These are phyloP conservation scores for Amphiura filiformis DNA, from an alignment of 35 echinoderm and acorn worm species.

Conservation along the genomic window DNA sequence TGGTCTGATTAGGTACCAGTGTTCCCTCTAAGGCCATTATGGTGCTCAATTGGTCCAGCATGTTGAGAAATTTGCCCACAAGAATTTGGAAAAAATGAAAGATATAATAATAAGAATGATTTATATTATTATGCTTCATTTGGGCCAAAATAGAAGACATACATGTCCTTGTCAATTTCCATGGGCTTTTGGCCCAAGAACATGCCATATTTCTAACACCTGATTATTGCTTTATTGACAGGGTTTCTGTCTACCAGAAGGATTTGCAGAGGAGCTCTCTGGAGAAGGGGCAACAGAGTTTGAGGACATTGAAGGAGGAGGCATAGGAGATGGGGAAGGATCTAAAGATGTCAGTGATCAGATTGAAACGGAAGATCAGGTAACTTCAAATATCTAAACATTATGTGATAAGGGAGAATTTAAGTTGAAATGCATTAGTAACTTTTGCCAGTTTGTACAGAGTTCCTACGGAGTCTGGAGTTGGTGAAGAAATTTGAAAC, in stretches of 20 bases:
- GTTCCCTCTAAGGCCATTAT: no score
- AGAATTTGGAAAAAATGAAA: background rate
- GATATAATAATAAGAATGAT: background rate
- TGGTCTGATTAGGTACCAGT: no score
- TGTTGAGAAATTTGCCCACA: no score
- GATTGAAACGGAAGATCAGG: conserved; percentile 99
- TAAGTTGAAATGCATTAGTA: no score
- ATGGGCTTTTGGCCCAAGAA: background rate
- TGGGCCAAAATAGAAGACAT: background rate
- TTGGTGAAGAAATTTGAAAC: no score
- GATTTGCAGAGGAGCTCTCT: conserved; percentile 84
- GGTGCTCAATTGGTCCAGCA: background rate
- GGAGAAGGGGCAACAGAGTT: conserved; percentile 94
- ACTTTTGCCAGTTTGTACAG: no score
- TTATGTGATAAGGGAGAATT: no score
- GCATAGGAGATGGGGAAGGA: conserved; percentile 92
- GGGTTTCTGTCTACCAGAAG: conserved; percentile 90
- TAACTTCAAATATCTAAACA: no score
- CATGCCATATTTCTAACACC: background rate
- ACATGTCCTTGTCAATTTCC: background rate
- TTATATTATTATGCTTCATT: background rate
- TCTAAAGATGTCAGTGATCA: conserved; percentile 98
- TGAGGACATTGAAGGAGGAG: conserved; percentile 87
- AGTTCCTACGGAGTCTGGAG: no score
- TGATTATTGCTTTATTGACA: no score